These are phyloP conservation scores for Nemurella pictetii DNA, from an alignment of 2,888 invertebrate genomes.

Conservation along the genomic window DNA sequence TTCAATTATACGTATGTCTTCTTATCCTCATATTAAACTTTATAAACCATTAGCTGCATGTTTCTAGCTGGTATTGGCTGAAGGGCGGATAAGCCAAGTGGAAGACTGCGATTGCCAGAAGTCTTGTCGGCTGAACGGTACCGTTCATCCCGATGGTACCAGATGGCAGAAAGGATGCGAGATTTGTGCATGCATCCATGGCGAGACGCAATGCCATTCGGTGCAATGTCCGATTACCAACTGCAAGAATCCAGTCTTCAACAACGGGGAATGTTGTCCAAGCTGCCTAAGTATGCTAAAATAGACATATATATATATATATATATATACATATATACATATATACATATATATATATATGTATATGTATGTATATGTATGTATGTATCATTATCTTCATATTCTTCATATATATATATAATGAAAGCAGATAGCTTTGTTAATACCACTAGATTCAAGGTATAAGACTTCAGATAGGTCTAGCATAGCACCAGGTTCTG, in stretches of 20 bases:
- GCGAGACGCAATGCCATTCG: constrained; percentile 80
- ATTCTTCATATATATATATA: too few relatives aligned
- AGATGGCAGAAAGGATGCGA: constrained; percentile 85
- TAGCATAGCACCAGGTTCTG: too few relatives aligned
- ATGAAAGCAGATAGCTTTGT: too few relatives aligned
- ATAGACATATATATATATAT: too few relatives aligned
- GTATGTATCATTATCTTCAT: too few relatives aligned
- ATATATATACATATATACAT: too few relatives aligned
- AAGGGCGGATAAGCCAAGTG: constrained; percentile 74
- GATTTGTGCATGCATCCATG: constrained; percentile 86
- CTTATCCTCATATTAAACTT: background rate
- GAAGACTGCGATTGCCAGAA: constrained; percentile 91
- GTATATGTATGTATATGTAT: too few relatives aligned
- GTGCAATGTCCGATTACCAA: constrained; percentile 75
- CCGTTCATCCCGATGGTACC: constrained; percentile 79
- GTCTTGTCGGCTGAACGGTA: constrained; percentile 81
- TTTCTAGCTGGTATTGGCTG: constrained; percentile 75
- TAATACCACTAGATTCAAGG: too few relatives aligned
- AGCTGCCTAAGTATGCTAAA: constrained; percentile 77
- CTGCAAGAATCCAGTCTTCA: constrained; percentile 80
- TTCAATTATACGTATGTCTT: too few relatives aligned
- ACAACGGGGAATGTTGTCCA: constrained; percentile 82
- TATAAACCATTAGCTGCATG: background rate
- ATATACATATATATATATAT: too few relatives aligned
- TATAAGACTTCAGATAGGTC: too few relatives aligned